Conservation (phyloP, 2,888 invertebrate species). For the Capitulum mitella region DNA sequence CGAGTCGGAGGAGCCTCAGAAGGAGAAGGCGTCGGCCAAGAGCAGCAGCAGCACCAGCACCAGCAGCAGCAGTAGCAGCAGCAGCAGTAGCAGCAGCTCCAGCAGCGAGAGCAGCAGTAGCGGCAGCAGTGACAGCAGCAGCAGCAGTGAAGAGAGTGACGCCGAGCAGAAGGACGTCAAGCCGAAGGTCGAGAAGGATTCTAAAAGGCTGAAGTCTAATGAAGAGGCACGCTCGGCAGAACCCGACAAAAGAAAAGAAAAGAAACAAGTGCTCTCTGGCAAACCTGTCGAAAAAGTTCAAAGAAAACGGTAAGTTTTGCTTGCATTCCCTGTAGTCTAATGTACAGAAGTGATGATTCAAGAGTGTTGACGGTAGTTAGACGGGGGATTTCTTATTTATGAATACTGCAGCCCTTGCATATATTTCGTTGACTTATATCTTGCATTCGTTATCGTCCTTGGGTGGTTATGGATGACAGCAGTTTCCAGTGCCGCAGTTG, state of each 20-base stretch:
- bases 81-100: conserved; percentile 11
- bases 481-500: no score
- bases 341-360: no score
- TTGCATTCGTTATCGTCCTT: no score
- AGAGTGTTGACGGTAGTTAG: no score
- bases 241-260: neutral
- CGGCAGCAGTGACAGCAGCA: neutral
- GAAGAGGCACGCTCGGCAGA: no score
- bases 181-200: neutral
- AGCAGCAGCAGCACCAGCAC: conserved; percentile 15
- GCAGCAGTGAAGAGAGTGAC: neutral
- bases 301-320: neutral
- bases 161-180: neutral
- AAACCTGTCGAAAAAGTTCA: no score
- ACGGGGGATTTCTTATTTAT: no score
- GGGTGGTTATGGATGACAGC: no score
- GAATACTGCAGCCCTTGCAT: no score
- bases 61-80: conserved; percentile 23
- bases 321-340: no score
- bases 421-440: no score
- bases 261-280: neutral
- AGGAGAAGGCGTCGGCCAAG: neutral
- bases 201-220: neutral
- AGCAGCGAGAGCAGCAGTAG: conserved; percentile 18
- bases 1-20: neutral